Base-by-base conservation (phyloP, 1,140 invertebrate genomes). In the Parasteatoda tepidariorum region DNA sequence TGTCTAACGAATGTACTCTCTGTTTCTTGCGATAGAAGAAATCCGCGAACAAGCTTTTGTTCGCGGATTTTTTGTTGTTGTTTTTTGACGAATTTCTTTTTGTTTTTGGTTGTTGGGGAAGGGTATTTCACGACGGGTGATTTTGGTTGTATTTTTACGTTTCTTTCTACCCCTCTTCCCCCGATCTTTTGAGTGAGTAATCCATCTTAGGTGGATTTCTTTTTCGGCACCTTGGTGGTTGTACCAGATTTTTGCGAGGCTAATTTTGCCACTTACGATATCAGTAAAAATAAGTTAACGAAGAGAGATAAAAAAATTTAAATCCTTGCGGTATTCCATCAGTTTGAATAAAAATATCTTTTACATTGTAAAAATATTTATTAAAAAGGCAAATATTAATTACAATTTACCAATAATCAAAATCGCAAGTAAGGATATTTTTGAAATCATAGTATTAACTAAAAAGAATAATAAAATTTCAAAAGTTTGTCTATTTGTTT, bases 131-230 rank as follows among this genome's bases (percentile, higher is more conserved):
- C 73, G 73, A 75, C 31, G 48, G 73, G 13, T 61, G 34, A 62
- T 59, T 75, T n/a, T 31, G 57, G 55, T 28, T 59, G 13, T 66
- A 15, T 57, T 59, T 62, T 62, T 62, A 11, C 11, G 11, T 30
- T 34, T 30, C 28, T 34, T 34, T 67, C 64, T 34, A 31, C 18
- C 22, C 34, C 33, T 75, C 62, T 26, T 59, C n/a, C 57, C n/a
- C n/a, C 57, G 24, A 33, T 31, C 31, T 70, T 48, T 73, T 31
- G 54, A 55, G 18, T 28, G 13, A 38, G 73, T 62, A 62, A 75
- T 75, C 73, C 73, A 75, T 75, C 73, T 75, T 75, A 9, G 59
- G 59, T 62, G 31, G 57, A 75, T 75, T 75, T 30, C 73, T 75
- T 61, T 75, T 75, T 75, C 73, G 73, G 62, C 73, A 54, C 73